These are phyloP conservation scores for Leptonema lineaticorne DNA, from an alignment of 1,140 invertebrate genomes.

Conservation along the genomic window DNA sequence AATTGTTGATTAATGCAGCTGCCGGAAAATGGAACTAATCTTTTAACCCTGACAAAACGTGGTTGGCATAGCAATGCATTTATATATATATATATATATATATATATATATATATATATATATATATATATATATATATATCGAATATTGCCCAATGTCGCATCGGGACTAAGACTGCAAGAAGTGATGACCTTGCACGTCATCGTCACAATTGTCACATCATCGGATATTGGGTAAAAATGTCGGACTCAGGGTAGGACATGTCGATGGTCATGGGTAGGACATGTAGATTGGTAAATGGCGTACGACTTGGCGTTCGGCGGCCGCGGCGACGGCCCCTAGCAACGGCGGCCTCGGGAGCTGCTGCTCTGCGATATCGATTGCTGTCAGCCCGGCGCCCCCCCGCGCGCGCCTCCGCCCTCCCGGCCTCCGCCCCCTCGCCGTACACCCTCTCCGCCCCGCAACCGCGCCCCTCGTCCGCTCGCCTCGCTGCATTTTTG, in stretches of 20 bases:
- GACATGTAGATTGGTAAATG: not conserved
- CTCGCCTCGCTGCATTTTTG: conserved; percentile 33
- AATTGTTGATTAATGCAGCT: too few species aligned
- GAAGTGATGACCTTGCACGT: not conserved
- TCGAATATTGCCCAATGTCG: too few species aligned
- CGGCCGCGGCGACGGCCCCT: conserved; percentile 22
- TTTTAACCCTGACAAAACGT: too few species aligned
- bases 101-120: too few species aligned
- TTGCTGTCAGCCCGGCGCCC: not conserved
- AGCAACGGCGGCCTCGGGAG: conserved; percentile 23
- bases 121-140: too few species aligned
- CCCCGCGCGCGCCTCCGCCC: not conserved
- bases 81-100: too few species aligned
- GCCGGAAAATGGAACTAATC: too few species aligned
- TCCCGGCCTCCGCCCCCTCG: not conserved
- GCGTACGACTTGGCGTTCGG: not conserved
- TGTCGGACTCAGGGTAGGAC: not conserved
- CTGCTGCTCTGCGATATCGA: conserved; percentile 20
- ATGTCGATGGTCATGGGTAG: not conserved
- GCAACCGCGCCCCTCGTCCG: not conserved
- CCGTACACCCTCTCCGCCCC: not conserved
- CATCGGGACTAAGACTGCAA: too few species aligned
- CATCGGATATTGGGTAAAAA: not conserved
- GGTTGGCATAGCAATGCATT: too few species aligned
- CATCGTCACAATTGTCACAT: not conserved